Evolutionary conservation across 2,888 invertebrate genomes (phyloP), one percentile per base, ranked within the genome.

Genomic region (Drosophila acutilabella): DNA sequence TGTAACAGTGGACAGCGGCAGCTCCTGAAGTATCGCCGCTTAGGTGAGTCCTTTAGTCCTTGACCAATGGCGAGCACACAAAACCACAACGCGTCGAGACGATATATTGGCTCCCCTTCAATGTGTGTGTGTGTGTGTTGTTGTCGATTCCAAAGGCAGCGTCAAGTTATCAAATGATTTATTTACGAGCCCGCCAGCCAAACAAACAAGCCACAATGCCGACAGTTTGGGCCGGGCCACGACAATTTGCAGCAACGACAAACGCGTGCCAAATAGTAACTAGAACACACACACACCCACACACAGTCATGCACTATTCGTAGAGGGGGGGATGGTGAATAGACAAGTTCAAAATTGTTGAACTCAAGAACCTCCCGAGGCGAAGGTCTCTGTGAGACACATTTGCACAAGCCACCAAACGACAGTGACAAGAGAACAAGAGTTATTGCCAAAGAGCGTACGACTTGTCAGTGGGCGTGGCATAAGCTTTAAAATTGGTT

Each of bases 131-230:
- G 13, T 44, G 36, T 54, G 51, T 36, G 20, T 56, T 65, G 51
- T 67, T 73, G 74, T 51, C 53, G 61, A 56, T 47, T 78, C 70
- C 71, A 70, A 65, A 62, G 64, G 66, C 75, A 76, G 80, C 87
- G 84, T 84, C 88, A 85, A 86, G 87, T 84, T 86, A 86, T 86
- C 85, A 86, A 85, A 85, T 85, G 85, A 85, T 86, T 85, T 85
- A 85, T 85, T 85, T 85, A 85, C 86, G 81, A 86, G 71, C 77
- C 85, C 85, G 75, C 64, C 67, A 78, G 83, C 83, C 83, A 84
- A 84, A 81, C 83, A 84, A 84, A 81, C 83, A 85, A 81, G 71
- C 69, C 80, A 72, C 77, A 51, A 42, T 50, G 79, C 71, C 65
- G 69, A 73, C 30, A 56, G 70, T 57, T 64, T 51, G 58, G 45